A percentile compares a stretch with the other conserved stretches of the same genome.
Conservation (phyloP, 2,888 invertebrate genomes). For the Lasioglossum morio region DNA sequence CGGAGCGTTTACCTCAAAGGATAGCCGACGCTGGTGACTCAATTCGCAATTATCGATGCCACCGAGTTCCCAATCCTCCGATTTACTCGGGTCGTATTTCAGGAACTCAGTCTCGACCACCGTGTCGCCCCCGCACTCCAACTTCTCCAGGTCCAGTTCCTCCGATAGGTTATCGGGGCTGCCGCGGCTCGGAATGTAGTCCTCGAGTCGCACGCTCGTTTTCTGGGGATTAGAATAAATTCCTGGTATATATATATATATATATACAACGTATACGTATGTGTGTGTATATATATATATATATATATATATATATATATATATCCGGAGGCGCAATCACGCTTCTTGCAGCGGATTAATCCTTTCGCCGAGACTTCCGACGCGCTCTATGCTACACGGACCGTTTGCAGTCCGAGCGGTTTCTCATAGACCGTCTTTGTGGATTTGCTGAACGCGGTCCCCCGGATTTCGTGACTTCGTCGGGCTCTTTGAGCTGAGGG, state of each 20-base stretch:
- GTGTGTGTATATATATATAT: not conserved
- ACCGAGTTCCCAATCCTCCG: slow-evolving; percentile 85
- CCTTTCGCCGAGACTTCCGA: slow-evolving; percentile 6
- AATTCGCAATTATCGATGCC: slow-evolving; percentile 83
- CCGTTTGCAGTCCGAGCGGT: not conserved
- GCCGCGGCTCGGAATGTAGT: slow-evolving; percentile 84
- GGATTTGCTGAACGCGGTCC: not conserved
- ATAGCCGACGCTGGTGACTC: slow-evolving; percentile 58
- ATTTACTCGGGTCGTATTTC: slow-evolving; percentile 83
- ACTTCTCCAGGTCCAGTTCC: slow-evolving; percentile 83
- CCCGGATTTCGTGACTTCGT: not conserved
- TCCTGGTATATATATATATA: not conserved
- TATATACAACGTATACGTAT: not conserved
- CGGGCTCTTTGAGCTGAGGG: not conserved
- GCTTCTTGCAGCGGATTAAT: slow-evolving; percentile 6
- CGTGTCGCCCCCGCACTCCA: slow-evolving; percentile 71
- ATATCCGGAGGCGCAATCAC: not conserved
- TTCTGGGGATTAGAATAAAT: slow-evolving; percentile 63
- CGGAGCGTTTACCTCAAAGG: slow-evolving; percentile 56
- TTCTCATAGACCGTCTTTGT: not conserved
- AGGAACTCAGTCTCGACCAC: slow-evolving; percentile 73
- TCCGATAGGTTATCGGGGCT: slow-evolving; percentile 85
- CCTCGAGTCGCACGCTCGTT: slow-evolving; percentile 84
- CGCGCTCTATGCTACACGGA: not conserved
- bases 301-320: not conserved